Percentiles rank a stretch among this genome's conserved stretches.
Evolutionary conservation across 2,797 vertebrate species (phyloP).

Genomic region (Gymnothorax javanicus): DNA sequence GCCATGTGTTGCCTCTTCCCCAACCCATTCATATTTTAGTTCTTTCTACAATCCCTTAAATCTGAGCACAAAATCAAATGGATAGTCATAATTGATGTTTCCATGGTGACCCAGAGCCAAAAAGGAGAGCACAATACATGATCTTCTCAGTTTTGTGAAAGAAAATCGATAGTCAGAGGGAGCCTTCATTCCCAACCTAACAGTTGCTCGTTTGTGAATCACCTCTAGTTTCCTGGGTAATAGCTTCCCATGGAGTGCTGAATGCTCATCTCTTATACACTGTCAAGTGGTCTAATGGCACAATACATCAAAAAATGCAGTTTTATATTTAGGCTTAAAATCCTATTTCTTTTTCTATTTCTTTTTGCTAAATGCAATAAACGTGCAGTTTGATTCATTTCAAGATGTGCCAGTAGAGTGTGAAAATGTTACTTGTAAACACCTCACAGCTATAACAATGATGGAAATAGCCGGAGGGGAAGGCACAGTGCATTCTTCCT

Average conservation of each 20-base stretch:
- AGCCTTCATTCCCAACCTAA: neutral
- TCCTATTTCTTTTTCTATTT: too few relatives aligned
- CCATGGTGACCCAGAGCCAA: neutral
- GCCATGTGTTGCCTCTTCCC: too few relatives aligned
- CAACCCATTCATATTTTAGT: neutral
- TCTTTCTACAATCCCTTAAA: neutral
- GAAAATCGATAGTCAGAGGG: neutral
- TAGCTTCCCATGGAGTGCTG: neutral
- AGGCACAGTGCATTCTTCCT: too few relatives aligned
- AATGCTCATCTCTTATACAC: neutral
- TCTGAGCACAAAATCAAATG: neutral
- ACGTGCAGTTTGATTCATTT: too few relatives aligned
- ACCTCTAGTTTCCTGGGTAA: neutral
- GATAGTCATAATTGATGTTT: neutral
- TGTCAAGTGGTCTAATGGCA: neutral
- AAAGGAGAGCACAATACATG: neutral
- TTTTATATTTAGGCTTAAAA: too few relatives aligned
- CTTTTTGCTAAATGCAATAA: too few relatives aligned
- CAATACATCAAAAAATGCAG: too few relatives aligned
- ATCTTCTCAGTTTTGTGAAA: neutral
- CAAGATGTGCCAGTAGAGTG: too few relatives aligned
- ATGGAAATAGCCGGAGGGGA: too few relatives aligned
- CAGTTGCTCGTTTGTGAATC: neutral
- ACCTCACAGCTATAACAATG: too few relatives aligned
- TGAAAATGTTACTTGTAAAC: too few relatives aligned